Base-by-base conservation (phyloP, 1,140 invertebrate species). In the Nasonia longicornis region DNA sequence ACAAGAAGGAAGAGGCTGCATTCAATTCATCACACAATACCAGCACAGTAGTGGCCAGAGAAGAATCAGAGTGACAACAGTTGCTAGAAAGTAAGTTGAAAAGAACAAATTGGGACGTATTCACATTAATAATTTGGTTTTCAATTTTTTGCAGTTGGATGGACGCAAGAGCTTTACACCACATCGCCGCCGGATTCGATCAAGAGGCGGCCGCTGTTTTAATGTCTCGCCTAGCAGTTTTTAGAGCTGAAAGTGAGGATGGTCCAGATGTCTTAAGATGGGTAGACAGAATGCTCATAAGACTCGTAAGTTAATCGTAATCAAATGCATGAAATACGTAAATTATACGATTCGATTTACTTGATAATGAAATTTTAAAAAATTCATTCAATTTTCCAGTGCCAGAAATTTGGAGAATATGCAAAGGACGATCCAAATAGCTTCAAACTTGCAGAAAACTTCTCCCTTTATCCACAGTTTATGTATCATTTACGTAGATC, bases 331-430 rank as follows among this genome's bases (percentile, higher is more conserved):
- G 2, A 10, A 20, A 12, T 22, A 35, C 31, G 31, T 35, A 35
- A 35, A 35, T 35, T 35, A 3, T 35, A 16, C 3, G 52, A 71
- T 20, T 78, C 3, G 14, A 58, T 77, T 20, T 20, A 77, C 38
- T 20, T 71, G n/a, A 78, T 72, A 26, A 22, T 31, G 20, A 35
- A 70, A 26, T 26, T 26, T 42, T 31, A 35, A 80, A 73, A 58
- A 58, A 20, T 64, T 79, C 80, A 71, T 82, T 70, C 67, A 74
- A 86, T 87, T 79, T 93, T 93, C 81, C 90, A 98, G 96, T 99
- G 98, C 91, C 98, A 99, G 89, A 99, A 99, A 90, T 99, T 99
- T 92, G 99, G 98, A 71, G 98, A 99, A 88, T 99, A 98, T 90
- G 94, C 94, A 79, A 99, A 99, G 89, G 98, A 99, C 88, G 98